These are phyloP conservation scores for Dipus sagitta DNA, from an alignment of 2,797 vertebrate species.

Conservation along the genomic window DNA sequence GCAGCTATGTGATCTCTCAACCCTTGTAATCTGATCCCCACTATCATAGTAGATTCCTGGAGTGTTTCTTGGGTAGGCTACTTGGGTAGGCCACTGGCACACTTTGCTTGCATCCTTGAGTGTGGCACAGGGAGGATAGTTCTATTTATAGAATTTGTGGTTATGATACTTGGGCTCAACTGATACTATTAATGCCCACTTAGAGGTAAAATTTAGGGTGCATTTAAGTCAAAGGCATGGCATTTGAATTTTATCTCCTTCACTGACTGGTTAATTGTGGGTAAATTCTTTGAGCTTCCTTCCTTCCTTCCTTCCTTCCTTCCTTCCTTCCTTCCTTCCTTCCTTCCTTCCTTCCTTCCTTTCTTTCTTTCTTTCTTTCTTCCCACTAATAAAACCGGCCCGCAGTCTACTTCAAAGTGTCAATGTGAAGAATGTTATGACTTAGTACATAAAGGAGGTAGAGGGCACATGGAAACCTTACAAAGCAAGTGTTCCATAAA, in stretches of 20 bases:
- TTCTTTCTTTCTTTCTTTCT: not conserved
- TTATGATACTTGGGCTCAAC: not conserved
- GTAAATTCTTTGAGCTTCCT: not conserved
- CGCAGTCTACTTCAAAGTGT: not conserved
- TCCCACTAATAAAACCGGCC: not conserved
- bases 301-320: not conserved
- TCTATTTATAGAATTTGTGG: not conserved
- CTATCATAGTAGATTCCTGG: not conserved
- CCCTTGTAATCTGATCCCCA: not conserved
- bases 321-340: not conserved
- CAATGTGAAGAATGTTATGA: not conserved
- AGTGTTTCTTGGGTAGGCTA: not conserved
- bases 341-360: not conserved
- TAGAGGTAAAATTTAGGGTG: not conserved
- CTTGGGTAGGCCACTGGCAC: not conserved
- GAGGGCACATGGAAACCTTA: not conserved
- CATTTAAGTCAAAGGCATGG: not conserved
- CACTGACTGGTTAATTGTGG: not conserved
- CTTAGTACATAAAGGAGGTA: not conserved
- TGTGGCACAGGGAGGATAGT: not conserved
- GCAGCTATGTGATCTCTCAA: not conserved
- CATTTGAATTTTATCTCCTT: not conserved
- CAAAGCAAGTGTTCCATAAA: not conserved
- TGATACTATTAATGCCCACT: not conserved
- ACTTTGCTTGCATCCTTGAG: not conserved